A percentile compares a stretch with the other conserved stretches of the same genome.
These are phyloP conservation scores for Panthera uncia DNA, from an alignment of 2,113 vertebrate species.

Conservation along the genomic window DNA sequence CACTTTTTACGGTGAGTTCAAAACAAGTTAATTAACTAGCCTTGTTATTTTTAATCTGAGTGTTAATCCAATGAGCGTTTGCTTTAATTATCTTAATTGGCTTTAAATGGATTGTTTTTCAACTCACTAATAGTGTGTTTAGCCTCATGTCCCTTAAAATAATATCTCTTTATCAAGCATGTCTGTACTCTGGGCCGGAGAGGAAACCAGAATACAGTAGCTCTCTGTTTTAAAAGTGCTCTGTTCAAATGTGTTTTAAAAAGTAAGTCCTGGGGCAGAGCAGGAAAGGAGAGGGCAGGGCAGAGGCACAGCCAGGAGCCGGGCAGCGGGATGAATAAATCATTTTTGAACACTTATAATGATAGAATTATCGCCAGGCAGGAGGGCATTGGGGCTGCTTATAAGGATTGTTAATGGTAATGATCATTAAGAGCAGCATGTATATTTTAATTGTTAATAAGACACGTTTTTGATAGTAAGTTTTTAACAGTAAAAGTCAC, in stretches of 20 bases:
- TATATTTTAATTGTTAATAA: neutral
- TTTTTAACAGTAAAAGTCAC: neutral
- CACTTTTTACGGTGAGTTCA: neutral
- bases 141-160: conserved; percentile 55
- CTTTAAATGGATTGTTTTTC: conserved; percentile 59
- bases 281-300: neutral
- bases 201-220: conserved; percentile 47
- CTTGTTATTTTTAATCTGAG: conserved; percentile 59
- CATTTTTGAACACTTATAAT: neutral
- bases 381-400: neutral
- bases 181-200: neutral
- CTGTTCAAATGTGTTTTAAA: conserved; percentile 44
- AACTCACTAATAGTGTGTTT: conserved; percentile 49
- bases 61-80: conserved; percentile 50
- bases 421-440: neutral
- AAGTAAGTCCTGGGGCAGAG: neutral
- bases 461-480: neutral
- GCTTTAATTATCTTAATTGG: conserved; percentile 56
- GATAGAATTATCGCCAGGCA: neutral
- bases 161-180: conserved; percentile 54
- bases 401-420: neutral
- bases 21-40: conserved; percentile 48
- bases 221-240: conserved; percentile 38
- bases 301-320: neutral
- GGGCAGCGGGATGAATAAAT: neutral